These are phyloP conservation scores for Clepsis dumicolana DNA, from an alignment of 2,888 invertebrate species.

Conservation along the genomic window DNA sequence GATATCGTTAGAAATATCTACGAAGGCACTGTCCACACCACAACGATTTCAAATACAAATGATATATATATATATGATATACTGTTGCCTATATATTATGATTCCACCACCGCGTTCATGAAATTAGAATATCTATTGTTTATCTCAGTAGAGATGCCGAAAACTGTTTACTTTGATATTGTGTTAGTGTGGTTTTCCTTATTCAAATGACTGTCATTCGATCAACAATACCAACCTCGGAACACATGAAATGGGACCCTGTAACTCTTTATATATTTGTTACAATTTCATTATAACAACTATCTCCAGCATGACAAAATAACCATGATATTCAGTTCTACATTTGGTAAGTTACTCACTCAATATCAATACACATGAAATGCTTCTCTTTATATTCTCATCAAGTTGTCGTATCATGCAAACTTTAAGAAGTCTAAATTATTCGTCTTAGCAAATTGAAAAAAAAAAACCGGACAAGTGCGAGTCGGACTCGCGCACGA, in stretches of 20 bases:
- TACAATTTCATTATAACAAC: neutral
- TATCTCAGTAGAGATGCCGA: too few relatives aligned
- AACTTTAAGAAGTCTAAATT: neutral
- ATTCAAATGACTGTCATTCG: too few relatives aligned
- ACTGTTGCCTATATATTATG: too few relatives aligned
- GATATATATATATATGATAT: neutral
- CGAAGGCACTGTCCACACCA: neutral
- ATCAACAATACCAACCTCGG: too few relatives aligned
- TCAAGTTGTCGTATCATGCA: neutral
- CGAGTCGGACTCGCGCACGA: too few relatives aligned
- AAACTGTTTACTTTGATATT: too few relatives aligned
- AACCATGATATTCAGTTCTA: neutral
- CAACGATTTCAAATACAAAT: neutral
- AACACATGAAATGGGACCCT: neutral
- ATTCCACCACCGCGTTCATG: too few relatives aligned
- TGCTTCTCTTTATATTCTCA: neutral
- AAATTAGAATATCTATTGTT: too few relatives aligned
- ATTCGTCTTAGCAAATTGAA: neutral
- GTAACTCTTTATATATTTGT: neutral
- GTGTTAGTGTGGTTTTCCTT: too few relatives aligned
- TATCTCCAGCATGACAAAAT: neutral
- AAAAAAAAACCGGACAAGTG: too few relatives aligned
- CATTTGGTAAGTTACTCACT: neutral
- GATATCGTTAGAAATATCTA: constrained; percentile 5
- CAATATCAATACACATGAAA: neutral